phyloP scores from a whole-genome alignment of 2,113 vertebrate genomes.

The Tetraodon nigroviridis region DNA sequence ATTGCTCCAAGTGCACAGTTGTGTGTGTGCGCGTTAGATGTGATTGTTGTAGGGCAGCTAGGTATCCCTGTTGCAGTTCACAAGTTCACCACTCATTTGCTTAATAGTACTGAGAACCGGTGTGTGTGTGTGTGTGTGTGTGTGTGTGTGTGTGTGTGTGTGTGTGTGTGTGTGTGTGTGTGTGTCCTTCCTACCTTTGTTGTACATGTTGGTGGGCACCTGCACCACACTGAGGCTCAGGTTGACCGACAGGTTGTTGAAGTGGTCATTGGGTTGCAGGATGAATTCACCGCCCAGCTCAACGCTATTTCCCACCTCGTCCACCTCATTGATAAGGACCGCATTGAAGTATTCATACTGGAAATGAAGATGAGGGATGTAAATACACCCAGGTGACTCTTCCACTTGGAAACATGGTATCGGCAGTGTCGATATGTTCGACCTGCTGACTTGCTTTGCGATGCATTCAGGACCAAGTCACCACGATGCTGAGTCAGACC shows the following conservation, averaged over 20 bases:
- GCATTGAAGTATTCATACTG: constrained; percentile 99
- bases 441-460: constrained; percentile 18
- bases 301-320: constrained; percentile 88
- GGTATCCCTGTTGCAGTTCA: too few relatives aligned
- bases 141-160: too few relatives aligned
- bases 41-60: too few relatives aligned
- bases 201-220: constrained; percentile 99
- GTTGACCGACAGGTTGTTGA: constrained; percentile 97
- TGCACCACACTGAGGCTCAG: constrained; percentile 95
- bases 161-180: too few relatives aligned
- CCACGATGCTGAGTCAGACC: constrained; percentile 41
- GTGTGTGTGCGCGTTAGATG: too few relatives aligned
- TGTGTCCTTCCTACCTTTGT: constrained; percentile 73
- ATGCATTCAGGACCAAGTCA: constrained; percentile 16
- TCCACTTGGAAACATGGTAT: background rate
- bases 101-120: too few relatives aligned
- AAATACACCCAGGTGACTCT: background rate
- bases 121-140: too few relatives aligned
- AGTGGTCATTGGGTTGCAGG: constrained; percentile 95
- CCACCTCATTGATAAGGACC: constrained; percentile 92
- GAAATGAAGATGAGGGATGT: constrained; percentile 32
- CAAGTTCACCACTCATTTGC: too few relatives aligned
- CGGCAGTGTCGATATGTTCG: background rate
- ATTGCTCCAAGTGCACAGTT: too few relatives aligned
- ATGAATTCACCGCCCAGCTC: constrained; percentile 95